Evolutionary conservation across 2,797 vertebrate genomes (phyloP), one percentile per base, ranked within the genome.

Genomic region (Typhlichthys eigenmanni): DNA sequence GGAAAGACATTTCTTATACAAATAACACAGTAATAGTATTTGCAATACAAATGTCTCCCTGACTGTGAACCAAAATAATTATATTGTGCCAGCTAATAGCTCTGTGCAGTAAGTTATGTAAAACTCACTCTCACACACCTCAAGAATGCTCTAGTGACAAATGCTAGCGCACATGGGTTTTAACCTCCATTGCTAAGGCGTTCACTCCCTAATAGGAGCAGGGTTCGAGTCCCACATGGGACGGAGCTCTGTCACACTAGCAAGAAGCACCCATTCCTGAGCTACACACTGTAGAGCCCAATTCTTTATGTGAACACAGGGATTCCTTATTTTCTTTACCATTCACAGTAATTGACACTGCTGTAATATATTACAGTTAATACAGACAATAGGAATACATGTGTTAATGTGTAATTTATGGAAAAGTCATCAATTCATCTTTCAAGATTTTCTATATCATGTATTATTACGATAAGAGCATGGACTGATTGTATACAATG

Each of bases 1-100:
- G 43, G 59, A 72, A 58, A 48, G 49, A 64, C 66, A 72, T 76
- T 72, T 67, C 13, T 53, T 19, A n/a, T 67, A 49, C 49, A 75
- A 60, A 77, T 74, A 73, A 74, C n/a, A 51, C 50, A 24, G 13
- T 54, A 51, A 29, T 29, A 29, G 24, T 29, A 29, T 29, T 29
- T 29, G 4, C 24, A 29, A 61, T 64, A 71, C 47, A 19, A 52
- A 58, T 62, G 55, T 51, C 16, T 19, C 52, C 46, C 9, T 48
- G 34, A 38, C 34, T 9, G 34, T 75, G 53, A 66, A 62, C 67
- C 29, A 51, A 16, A 32, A 2, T 48, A 60, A 1, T 13, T 57
- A 51, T 29, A 29, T 4, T 29, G 24, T 4, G 24, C 24, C 24
- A 29, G 24, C 24, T 4, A 3, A 29, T 29, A 29, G 24, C 24